Conservation (phyloP, 2,113 vertebrate genomes). For the Numenius arquata region DNA sequence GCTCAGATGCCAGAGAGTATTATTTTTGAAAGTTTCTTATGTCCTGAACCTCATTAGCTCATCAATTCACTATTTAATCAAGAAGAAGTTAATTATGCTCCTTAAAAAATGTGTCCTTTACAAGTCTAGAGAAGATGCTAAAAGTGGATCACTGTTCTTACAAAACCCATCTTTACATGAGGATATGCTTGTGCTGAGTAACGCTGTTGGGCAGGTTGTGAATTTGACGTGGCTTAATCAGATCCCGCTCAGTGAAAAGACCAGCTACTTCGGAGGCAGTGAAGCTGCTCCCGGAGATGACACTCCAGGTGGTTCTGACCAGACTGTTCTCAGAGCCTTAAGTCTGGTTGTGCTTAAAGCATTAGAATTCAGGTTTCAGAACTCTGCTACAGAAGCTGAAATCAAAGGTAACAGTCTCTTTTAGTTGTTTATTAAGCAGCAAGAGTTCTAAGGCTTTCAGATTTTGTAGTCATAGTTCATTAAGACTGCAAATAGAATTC, state of each 20-base stretch:
- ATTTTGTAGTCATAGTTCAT: not conserved
- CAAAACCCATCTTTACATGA: not conserved
- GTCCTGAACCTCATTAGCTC: conserved; percentile 65
- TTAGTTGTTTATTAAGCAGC: not conserved
- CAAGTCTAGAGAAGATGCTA: conserved; percentile 81
- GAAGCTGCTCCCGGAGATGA: not conserved
- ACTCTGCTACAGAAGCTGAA: conserved; percentile 54
- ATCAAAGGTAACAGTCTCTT: conserved; percentile 66
- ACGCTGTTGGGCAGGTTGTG: conserved; percentile 69
- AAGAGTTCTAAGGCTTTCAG: not conserved
- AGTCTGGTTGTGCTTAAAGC: conserved; percentile 86
- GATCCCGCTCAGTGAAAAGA: conserved; percentile 60
- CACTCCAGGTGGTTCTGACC: conserved; percentile 56
- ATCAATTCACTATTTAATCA: conserved; percentile 74
- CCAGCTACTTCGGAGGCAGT: conserved; percentile 78
- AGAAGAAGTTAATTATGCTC: conserved; percentile 79
- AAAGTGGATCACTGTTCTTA: not conserved
- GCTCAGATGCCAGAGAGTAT: conserved; percentile 71
- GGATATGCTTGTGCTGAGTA: conserved; percentile 71
- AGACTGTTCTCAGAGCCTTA: conserved; percentile 80
- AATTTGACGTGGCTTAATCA: conserved; percentile 71
- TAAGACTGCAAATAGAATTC: not conserved
- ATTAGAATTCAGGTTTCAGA: conserved; percentile 78
- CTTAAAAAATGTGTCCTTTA: conserved; percentile 83
- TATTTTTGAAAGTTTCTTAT: conserved; percentile 65